Conservation (phyloP, 2,113 vertebrate species). For the Bubo bubo region DNA sequence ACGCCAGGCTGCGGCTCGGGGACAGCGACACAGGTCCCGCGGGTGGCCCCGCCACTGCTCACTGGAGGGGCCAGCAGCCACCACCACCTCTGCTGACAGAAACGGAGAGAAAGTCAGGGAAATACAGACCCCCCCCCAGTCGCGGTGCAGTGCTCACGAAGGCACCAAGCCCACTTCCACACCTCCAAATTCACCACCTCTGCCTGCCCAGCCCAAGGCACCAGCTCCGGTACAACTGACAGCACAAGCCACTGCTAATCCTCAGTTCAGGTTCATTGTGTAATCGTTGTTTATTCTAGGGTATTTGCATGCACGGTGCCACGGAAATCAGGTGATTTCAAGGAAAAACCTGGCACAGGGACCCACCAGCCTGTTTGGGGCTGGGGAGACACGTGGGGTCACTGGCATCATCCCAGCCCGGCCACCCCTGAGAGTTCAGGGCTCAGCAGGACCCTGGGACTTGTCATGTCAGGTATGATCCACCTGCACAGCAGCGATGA, state of each 20-base stretch:
- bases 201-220: not conserved
- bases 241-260: not conserved
- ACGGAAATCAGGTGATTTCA: slow-evolving; percentile 34
- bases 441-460: not conserved
- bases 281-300: not conserved
- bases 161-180: not conserved
- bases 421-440: not conserved
- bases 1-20: not conserved
- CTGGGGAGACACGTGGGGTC: not conserved
- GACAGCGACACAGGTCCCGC: not conserved
- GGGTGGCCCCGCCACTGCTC: not conserved
- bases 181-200: not conserved
- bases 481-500: accelerated
- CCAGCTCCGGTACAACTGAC: accelerated
- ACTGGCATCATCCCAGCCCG: not conserved
- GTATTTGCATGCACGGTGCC: not conserved
- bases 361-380: not conserved
- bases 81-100: not conserved
- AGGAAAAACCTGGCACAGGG: slow-evolving; percentile 20
- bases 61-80: not conserved
- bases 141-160: accelerated
- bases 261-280: not conserved
- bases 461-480: accelerated
- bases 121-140: not conserved
- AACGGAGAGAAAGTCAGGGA: not conserved